Evolutionary conservation across 1,140 invertebrate genomes (phyloP).

Genomic region (Brachionus paranguensis): DNA sequence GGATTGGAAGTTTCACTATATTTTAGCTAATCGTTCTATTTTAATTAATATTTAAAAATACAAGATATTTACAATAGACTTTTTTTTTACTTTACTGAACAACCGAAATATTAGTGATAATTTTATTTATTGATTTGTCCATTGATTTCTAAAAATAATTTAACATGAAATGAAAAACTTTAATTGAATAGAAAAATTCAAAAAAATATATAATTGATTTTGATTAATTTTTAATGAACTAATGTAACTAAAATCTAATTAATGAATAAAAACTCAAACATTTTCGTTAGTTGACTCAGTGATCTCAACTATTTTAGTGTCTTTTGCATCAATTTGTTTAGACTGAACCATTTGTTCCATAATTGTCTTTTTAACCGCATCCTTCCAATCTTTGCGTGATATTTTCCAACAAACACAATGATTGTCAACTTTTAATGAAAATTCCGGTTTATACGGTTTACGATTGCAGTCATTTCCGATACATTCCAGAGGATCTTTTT

Average conservation of each 20-base stretch:
- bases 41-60: too few relatives aligned
- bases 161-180: not conserved
- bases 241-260: not conserved
- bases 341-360: not conserved
- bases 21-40: too few relatives aligned
- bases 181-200: not conserved
- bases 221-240: not conserved
- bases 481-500: slow-evolving; percentile 30
- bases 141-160: not conserved
- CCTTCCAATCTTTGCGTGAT: slow-evolving; percentile 18
- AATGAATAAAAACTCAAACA: not conserved
- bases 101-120: not conserved
- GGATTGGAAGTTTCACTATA: too few relatives aligned
- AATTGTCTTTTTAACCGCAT: slow-evolving; percentile 9
- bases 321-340: not conserved
- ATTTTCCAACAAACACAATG: slow-evolving; percentile 32
- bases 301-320: not conserved
- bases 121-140: not conserved
- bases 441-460: slow-evolving; percentile 34
- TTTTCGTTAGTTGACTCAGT: not conserved
- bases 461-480: not conserved
- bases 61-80: too few relatives aligned
- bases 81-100: not conserved
- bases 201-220: not conserved
- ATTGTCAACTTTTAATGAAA: slow-evolving; percentile 21